A percentile compares a stretch with the other conserved stretches of the same genome.
Evolutionary conservation across 1,140 invertebrate genomes (phyloP).

Genomic region (Apis florea): DNA sequence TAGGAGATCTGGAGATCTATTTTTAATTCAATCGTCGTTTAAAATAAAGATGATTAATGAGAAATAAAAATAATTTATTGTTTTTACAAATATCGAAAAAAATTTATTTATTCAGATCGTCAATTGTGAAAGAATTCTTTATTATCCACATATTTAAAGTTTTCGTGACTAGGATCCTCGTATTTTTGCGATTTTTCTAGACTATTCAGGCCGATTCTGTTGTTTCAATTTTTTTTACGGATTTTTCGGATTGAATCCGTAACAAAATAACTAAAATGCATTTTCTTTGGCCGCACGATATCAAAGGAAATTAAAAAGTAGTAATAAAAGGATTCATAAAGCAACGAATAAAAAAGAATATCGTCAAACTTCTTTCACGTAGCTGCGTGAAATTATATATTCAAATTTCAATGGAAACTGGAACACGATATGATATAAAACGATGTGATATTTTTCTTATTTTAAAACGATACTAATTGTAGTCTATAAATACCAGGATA

Average conservation of each 20-base stretch:
- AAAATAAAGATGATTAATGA: too few relatives aligned
- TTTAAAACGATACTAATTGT: too few relatives aligned
- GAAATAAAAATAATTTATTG: not conserved
- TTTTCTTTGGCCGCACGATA: not conserved
- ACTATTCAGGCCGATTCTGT: not conserved
- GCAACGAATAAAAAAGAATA: not conserved
- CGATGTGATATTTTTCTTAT: too few relatives aligned
- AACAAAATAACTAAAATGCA: not conserved
- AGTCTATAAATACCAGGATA: too few relatives aligned
- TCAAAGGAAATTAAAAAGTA: not conserved
- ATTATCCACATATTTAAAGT: not conserved
- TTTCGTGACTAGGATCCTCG: not conserved
- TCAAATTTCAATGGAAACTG: not conserved
- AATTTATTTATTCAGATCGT: too few relatives aligned
- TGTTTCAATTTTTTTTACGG: slow-evolving; percentile 1
- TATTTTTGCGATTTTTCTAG: not conserved
- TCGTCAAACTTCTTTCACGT: not conserved
- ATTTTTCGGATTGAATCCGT: not conserved
- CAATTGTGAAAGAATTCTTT: too few relatives aligned
- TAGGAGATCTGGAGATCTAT: not conserved
- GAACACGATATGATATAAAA: too few relatives aligned
- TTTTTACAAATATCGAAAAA: not conserved
- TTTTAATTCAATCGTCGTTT: too few relatives aligned
- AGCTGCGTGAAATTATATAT: not conserved
- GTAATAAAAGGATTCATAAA: not conserved